Conservation (phyloP, 2,888 invertebrate species). For the Anagyrus pseudococci region DNA sequence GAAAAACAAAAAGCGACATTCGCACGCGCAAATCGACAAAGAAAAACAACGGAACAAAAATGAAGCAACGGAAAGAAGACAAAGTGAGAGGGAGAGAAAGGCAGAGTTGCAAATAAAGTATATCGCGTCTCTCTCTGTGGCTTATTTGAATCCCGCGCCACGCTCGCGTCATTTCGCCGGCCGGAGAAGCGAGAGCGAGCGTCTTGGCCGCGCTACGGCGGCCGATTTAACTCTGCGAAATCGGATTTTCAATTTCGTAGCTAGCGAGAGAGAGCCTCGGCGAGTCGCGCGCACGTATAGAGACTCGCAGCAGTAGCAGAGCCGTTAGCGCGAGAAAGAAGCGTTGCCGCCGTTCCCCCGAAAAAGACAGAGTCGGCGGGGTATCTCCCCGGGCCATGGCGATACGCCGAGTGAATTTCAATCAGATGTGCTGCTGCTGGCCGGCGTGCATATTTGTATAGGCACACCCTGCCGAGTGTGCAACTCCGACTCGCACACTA, state of each 20-base stretch:
- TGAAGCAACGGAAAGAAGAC: neutral
- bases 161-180: slow-evolving; percentile 28
- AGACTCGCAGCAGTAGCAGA: neutral
- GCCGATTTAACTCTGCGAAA: slow-evolving; percentile 45
- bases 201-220: slow-evolving; percentile 44
- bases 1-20: too few relatives aligned
- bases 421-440: slow-evolving; percentile 45
- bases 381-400: neutral
- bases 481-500: too few relatives aligned
- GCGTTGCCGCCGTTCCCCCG: slow-evolving; percentile 20
- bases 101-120: neutral
- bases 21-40: too few relatives aligned
- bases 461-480: slow-evolving; percentile 24
- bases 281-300: neutral
- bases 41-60: neutral
- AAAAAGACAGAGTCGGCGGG: slow-evolving; percentile 39
- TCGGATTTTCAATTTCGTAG: slow-evolving; percentile 56
- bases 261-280: neutral
- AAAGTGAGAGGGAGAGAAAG: slow-evolving; percentile 1
- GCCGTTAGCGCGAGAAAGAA: neutral
- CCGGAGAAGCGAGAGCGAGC: slow-evolving; percentile 9
- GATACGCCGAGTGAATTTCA: slow-evolving; percentile 57
- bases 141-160: slow-evolving; percentile 32
- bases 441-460: slow-evolving; percentile 35
- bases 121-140: slow-evolving; percentile 10